Percentiles rank a stretch among this genome's conserved stretches.
Evolutionary conservation across 2,888 invertebrate species (phyloP).

Genomic region (Heliconius hortense): DNA sequence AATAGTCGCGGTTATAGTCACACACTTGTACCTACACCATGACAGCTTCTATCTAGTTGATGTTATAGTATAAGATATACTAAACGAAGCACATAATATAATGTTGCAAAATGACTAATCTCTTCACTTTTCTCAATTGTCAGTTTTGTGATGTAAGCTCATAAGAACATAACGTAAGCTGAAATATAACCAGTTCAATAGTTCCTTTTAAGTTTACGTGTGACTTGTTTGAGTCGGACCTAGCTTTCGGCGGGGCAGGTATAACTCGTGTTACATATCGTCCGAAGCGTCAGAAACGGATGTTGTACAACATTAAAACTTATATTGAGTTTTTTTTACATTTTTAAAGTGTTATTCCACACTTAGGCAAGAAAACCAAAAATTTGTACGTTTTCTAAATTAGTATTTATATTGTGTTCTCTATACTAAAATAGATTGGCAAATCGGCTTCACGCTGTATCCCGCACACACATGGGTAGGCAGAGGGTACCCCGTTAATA

Average conservation of each 20-base stretch:
- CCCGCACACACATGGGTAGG: too few species aligned
- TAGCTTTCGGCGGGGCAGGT: constrained; percentile 33
- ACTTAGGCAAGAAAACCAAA: too few species aligned
- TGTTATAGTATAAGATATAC: not conserved
- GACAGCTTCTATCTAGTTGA: not conserved
- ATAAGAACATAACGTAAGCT: not conserved
- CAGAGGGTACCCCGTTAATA: too few species aligned
- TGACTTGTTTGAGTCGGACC: constrained; percentile 27
- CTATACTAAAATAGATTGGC: not conserved
- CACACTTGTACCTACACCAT: too few species aligned
- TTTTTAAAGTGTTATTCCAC: too few species aligned
- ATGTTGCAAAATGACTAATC: not conserved
- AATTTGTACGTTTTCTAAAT: too few species aligned
- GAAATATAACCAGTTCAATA: constrained; percentile 25
- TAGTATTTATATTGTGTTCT: not conserved
- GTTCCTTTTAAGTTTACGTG: constrained; percentile 27
- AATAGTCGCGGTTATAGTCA: too few species aligned
- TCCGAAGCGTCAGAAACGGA: constrained; percentile 25
- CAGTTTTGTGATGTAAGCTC: constrained; percentile 6
- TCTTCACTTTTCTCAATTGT: constrained; percentile 4
- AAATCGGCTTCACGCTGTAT: too few species aligned
- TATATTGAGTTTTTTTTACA: not conserved
- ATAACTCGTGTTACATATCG: constrained; percentile 27
- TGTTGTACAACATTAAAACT: constrained; percentile 14
- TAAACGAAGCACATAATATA: not conserved